Conservation (phyloP, 2,888 invertebrate species). For the Thymelicus lineola region DNA sequence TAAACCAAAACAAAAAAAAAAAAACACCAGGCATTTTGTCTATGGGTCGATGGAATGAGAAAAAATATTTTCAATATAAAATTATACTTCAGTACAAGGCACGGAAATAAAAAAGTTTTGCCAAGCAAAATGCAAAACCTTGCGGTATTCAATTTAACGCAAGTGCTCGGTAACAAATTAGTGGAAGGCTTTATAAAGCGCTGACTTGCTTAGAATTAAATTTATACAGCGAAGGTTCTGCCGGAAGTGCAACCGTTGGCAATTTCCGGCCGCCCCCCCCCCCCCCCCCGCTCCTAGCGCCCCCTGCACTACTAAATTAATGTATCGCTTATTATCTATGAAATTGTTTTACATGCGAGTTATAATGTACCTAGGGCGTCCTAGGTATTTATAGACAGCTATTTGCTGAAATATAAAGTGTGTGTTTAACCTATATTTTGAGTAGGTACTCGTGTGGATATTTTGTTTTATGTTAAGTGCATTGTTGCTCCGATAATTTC, state of each 20-base stretch:
- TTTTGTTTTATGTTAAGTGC: no score
- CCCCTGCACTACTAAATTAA: conserved; percentile 53
- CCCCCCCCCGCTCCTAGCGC: conserved; percentile 61
- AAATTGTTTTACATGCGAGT: conserved; percentile 40
- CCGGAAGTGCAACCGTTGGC: conserved; percentile 48
- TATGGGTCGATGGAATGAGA: no score
- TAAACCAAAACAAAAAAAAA: no score
- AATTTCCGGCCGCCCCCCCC: conserved; percentile 69
- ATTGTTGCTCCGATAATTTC: no score
- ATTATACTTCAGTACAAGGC: background rate
- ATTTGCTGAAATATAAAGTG: no score
- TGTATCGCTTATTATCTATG: conserved; percentile 47
- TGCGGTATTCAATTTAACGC: conserved; percentile 22
- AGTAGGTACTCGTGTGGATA: no score
- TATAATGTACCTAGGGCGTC: no score
- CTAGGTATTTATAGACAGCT: no score
- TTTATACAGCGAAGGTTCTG: conserved; percentile 42
- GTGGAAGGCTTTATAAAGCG: conserved; percentile 34
- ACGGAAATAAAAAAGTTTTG: conserved; percentile 8
- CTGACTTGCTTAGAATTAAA: conserved; percentile 42
- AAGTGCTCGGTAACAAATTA: conserved; percentile 33
- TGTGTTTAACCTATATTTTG: no score
- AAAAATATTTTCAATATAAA: no score
- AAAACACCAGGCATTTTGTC: no score
- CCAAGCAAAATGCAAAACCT: conserved; percentile 11